Conservation (phyloP, 2,888 invertebrate species). For the Rotaria sp. region DNA sequence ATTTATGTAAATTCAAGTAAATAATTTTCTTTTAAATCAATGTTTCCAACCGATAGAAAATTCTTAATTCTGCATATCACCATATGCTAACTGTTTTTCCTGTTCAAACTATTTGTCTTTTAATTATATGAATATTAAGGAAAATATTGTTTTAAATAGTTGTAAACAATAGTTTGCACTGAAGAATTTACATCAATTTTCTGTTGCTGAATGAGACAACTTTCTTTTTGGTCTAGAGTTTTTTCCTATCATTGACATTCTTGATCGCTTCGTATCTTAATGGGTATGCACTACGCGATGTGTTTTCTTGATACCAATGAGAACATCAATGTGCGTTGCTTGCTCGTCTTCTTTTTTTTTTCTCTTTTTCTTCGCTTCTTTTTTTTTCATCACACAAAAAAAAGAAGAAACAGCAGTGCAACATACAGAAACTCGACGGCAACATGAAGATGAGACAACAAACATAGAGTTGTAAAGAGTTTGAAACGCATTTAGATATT, state of each 20-base stretch:
- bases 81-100: neutral
- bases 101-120: neutral
- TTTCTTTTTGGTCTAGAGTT: neutral
- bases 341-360: neutral
- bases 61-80: neutral
- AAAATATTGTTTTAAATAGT: neutral
- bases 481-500: neutral
- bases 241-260: neutral
- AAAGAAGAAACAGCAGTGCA: neutral
- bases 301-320: neutral
- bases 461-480: neutral
- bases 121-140: neutral
- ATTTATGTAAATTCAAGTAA: neutral
- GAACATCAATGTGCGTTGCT: neutral
- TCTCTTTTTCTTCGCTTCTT: neutral
- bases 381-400: neutral
- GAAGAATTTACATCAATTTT: neutral
- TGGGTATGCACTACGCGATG: neutral
- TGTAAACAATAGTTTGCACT: neutral
- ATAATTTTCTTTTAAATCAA: neutral
- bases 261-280: neutral
- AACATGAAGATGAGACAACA: neutral
- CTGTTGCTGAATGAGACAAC: neutral
- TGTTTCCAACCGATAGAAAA: neutral
- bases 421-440: neutral